These are phyloP conservation scores for Bathynomus jamesi DNA, from an alignment of 1,140 invertebrate species.

Conservation along the genomic window DNA sequence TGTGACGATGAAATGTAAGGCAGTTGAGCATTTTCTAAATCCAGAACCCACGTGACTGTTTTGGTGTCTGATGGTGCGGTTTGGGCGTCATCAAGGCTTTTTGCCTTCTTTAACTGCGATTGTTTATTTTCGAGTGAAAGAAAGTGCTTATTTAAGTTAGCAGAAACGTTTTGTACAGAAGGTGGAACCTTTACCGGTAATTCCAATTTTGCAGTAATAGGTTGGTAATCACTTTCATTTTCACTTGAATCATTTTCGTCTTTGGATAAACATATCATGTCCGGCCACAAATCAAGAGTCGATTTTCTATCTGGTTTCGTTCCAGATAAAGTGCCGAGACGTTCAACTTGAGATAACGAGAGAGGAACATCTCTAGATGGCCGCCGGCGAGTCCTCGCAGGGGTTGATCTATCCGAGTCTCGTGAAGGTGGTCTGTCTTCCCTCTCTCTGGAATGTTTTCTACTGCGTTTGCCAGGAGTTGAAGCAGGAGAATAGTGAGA, in stretches of 20 bases:
- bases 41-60: neutral
- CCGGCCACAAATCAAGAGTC: conserved; percentile 6
- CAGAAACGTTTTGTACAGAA: neutral
- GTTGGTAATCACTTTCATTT: conserved; percentile 12
- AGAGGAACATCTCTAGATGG: conserved; percentile 14
- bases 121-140: neutral
- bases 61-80: neutral
- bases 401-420: conserved; percentile 8
- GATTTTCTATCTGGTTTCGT: neutral
- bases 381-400: neutral
- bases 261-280: conserved; percentile 4
- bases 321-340: conserved; percentile 3
- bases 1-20: neutral
- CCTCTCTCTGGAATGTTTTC: neutral
- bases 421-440: neutral
- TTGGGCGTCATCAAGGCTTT: neutral
- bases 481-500: neutral
- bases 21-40: neutral
- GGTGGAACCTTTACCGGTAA: neutral
- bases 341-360: conserved; percentile 7
- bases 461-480: neutral
- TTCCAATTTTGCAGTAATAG: conserved; percentile 10
- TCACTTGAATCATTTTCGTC: conserved; percentile 7
- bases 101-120: neutral
- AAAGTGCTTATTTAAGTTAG: neutral